phyloP scores from a whole-genome alignment of 1,140 invertebrate species.

The Lepidurus arcticus region DNA sequence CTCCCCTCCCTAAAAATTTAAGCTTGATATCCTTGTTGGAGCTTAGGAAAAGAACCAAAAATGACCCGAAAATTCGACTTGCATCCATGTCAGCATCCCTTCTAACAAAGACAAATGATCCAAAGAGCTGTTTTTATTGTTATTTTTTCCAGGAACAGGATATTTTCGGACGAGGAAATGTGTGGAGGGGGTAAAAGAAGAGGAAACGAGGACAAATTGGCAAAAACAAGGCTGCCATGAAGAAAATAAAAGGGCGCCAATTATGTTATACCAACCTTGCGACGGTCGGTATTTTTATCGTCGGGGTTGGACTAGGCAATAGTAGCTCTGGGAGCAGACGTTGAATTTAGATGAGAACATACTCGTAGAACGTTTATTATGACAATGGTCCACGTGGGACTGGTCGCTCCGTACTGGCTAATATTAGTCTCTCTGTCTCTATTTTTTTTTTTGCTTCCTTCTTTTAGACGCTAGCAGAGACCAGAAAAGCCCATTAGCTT shows the following conservation, averaged over 20 bases:
- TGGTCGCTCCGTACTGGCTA: background rate
- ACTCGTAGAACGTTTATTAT: conserved; percentile 7
- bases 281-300: background rate
- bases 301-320: background rate
- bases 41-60: background rate
- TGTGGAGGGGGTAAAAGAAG: background rate
- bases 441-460: background rate
- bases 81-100: too few species aligned
- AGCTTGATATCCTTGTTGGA: too few species aligned
- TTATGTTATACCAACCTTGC: background rate
- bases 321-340: background rate
- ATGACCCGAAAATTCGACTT: background rate
- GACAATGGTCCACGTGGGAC: conserved; percentile 10
- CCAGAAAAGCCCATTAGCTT: conserved; percentile 1
- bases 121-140: background rate
- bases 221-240: background rate
- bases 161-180: background rate
- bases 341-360: conserved; percentile 3
- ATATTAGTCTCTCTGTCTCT: background rate
- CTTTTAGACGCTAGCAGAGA: background rate
- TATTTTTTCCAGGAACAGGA: background rate
- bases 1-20: too few species aligned
- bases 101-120: background rate
- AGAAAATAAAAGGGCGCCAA: background rate
- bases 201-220: conserved; percentile 10